Percentiles rank a stretch among this genome's conserved stretches.
phyloP scores from a whole-genome alignment of 2,797 vertebrate genomes.

The Loris lydekkerianus region DNA sequence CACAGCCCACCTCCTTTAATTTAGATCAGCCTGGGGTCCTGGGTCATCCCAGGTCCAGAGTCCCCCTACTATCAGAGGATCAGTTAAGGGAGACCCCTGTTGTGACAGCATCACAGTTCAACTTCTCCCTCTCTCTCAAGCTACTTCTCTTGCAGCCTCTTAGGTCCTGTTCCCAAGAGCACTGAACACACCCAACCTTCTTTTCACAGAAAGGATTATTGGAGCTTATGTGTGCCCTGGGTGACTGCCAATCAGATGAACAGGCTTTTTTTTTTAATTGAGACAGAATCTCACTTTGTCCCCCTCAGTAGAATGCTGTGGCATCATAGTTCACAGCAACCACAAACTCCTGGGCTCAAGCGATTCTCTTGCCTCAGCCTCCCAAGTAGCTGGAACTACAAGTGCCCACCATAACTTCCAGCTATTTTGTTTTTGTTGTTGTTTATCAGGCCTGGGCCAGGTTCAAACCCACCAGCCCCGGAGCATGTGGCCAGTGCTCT shows the following conservation, averaged over 20 bases:
- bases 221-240: neutral
- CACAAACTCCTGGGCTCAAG: too few species aligned
- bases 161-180: neutral
- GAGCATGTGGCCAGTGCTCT: too few species aligned
- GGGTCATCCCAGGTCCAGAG: neutral
- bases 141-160: neutral
- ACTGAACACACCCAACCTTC: neutral
- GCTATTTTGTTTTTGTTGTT: too few species aligned
- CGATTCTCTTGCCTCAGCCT: too few species aligned
- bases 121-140: neutral
- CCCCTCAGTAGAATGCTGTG: too few species aligned
- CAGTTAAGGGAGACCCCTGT: neutral
- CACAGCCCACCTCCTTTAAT: neutral
- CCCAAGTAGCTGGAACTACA: too few species aligned
- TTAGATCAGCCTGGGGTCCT: neutral
- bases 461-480: too few species aligned
- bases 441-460: too few species aligned
- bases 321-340: too few species aligned
- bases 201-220: neutral
- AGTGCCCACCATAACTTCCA: too few species aligned
- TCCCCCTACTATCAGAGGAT: neutral
- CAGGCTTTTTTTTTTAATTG: neutral
- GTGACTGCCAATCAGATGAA: neutral
- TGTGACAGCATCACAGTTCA: neutral
- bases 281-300: too few species aligned